phyloP scores from a whole-genome alignment of 2,888 invertebrate genomes.

The Perizoma flavofasciatum region DNA sequence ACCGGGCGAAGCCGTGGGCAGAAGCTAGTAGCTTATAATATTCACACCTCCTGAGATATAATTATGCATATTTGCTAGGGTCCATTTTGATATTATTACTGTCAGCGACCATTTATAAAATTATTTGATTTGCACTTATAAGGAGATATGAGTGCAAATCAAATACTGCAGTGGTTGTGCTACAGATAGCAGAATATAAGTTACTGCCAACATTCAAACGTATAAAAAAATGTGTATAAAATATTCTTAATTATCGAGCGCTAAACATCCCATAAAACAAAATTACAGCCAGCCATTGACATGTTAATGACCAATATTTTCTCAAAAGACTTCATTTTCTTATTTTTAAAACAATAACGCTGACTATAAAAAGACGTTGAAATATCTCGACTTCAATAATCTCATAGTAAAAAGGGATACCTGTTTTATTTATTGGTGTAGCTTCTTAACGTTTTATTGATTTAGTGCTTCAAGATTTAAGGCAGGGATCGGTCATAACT shows the following conservation, averaged over 20 bases:
- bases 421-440: constrained; percentile 51
- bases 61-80: too few relatives aligned
- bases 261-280: constrained; percentile 54
- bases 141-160: neutral
- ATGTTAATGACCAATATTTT: constrained; percentile 47
- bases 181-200: constrained; percentile 6
- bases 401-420: constrained; percentile 42
- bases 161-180: constrained; percentile 1
- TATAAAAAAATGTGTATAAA: constrained; percentile 32
- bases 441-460: constrained; percentile 44
- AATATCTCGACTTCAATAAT: constrained; percentile 33
- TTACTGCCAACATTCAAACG: constrained; percentile 5
- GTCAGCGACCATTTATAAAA: too few relatives aligned
- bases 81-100: too few relatives aligned
- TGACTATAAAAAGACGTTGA: constrained; percentile 37
- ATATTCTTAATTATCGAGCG: constrained; percentile 46
- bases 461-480: constrained; percentile 52
- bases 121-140: neutral
- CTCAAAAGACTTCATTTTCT: constrained; percentile 35
- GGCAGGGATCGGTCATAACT: constrained; percentile 42
- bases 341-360: constrained; percentile 48
- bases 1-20: too few relatives aligned
- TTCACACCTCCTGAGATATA: too few relatives aligned
- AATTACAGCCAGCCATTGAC: constrained; percentile 48
- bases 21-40: too few relatives aligned